phyloP scores from a whole-genome alignment of 2,113 vertebrate genomes.

The Esox niger region DNA sequence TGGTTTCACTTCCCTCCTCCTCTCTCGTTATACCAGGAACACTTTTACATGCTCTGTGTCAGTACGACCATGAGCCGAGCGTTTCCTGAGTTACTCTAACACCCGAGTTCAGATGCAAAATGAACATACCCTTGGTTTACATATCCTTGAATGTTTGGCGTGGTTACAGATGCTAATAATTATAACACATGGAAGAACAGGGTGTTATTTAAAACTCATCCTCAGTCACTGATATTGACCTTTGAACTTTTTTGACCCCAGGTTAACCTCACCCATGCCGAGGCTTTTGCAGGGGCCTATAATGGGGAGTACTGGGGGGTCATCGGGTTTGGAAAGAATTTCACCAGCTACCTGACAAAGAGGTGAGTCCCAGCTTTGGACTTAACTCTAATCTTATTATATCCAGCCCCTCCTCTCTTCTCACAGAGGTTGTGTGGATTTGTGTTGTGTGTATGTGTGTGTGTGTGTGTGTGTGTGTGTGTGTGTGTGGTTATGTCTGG shows the following conservation, averaged over 20 bases:
- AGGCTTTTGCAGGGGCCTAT: slow-evolving; percentile 68
- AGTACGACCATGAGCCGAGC: too few species aligned
- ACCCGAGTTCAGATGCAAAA: too few species aligned
- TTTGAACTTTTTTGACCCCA: slow-evolving; percentile 23
- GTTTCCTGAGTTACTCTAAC: too few species aligned
- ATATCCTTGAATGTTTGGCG: too few species aligned
- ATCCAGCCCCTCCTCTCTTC: neutral
- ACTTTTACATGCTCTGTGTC: neutral
- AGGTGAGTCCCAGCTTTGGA: slow-evolving; percentile 53
- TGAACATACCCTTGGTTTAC: too few species aligned
- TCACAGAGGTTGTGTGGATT: neutral
- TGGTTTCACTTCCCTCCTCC: slow-evolving; percentile 40
- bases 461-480: too few species aligned
- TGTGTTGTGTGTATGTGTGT: too few species aligned
- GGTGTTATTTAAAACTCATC: too few species aligned
- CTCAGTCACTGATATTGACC: neutral
- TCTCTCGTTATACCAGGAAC: neutral
- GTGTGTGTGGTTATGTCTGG: too few species aligned
- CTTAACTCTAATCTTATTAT: neutral
- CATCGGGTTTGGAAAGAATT: slow-evolving; percentile 74
- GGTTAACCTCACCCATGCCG: slow-evolving; percentile 64
- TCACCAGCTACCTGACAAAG: slow-evolving; percentile 72
- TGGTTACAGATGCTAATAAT: too few species aligned
- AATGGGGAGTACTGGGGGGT: slow-evolving; percentile 77
- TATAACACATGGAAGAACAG: too few species aligned